Base-by-base conservation (phyloP, 2,113 vertebrate genomes). In the Colius striatus region DNA sequence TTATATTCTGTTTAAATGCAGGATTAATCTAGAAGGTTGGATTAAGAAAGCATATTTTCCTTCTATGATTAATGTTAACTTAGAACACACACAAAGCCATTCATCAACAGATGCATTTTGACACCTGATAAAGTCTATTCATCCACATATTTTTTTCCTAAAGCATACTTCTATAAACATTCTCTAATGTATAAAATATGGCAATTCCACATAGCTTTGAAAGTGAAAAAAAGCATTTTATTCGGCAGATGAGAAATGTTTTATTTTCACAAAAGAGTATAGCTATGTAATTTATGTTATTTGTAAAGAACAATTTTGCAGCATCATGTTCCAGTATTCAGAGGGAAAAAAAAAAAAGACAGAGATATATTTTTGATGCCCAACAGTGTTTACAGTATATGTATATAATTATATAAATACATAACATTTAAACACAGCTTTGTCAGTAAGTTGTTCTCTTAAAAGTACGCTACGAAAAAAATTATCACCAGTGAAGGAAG, bases 211-310 rank as follows among this genome's bases (percentile, higher is more conserved):
- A 74, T 72, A 84, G 27, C 60, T 94, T 87, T 94, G 87, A 68
- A 94, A 95, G 60, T 75, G 41, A 77, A 95, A 96, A 41, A 84
- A 71, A 50, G 18, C 80, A 58, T 90, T 95, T 94, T 81, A 78
- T 94, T 78, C 67, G 83, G 50, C 60, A 94, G 79, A 94, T 94
- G 89, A 95, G 84, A 94, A 96, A 94, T 81, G 41, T 38, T 92
- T 86, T 94, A 75, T 97, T 96, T 94, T 96, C 80, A 71, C 54
- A 62, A 72, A 89, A 92, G 55, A 89, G 13, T 45, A 73, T 50
- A 47, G 43, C 29, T 82, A n/a, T 68, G 34, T 95, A 95, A 96
- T 95, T 97, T 95, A 96, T 92, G 73, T 91, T 95, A 94, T 94
- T 96, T 96, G 81, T 73, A 91, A 29, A 62, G 80, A 91, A 81